phyloP scores from a whole-genome alignment of 2,113 vertebrate genomes.

The Montifringilla adamsi region DNA sequence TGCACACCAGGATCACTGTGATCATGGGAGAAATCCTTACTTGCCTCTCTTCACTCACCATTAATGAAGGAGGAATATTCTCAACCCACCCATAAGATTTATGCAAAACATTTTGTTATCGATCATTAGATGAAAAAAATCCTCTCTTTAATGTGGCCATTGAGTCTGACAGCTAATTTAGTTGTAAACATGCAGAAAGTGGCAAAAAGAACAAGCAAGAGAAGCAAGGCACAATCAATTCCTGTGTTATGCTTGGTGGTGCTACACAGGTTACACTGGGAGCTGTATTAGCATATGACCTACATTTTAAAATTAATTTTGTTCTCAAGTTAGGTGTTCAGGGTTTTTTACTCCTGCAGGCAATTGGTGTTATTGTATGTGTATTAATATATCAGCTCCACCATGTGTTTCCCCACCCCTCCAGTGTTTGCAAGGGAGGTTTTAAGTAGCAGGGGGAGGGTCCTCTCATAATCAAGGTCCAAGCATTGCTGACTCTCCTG shows the following conservation, averaged over 20 bases:
- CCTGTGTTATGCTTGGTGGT: background rate
- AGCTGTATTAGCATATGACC: constrained; percentile 60
- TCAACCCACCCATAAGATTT: background rate
- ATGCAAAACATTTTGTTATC: background rate
- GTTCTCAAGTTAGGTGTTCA: constrained; percentile 48
- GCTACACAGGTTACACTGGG: constrained; percentile 26
- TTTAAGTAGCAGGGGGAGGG: constrained; percentile 38
- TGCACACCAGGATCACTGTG: background rate
- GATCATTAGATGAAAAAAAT: background rate
- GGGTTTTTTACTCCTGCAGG: constrained; percentile 23
- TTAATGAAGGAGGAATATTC: background rate
- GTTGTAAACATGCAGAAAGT: background rate
- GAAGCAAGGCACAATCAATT: background rate
- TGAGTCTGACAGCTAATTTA: background rate
- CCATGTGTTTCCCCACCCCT: constrained; percentile 54
- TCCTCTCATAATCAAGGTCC: constrained; percentile 49
- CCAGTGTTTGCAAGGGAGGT: constrained; percentile 21
- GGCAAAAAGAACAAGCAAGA: background rate
- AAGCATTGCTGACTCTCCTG: constrained; percentile 41
- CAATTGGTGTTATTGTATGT: constrained; percentile 44
- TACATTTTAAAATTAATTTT: constrained; percentile 64
- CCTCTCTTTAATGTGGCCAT: background rate
- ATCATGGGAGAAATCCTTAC: background rate
- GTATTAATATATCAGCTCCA: constrained; percentile 48
- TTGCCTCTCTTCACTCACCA: background rate